Evolutionary conservation across 2,888 invertebrate species (phyloP), one percentile per base, ranked within the genome.

Genomic region (Lasioglossum morio): DNA sequence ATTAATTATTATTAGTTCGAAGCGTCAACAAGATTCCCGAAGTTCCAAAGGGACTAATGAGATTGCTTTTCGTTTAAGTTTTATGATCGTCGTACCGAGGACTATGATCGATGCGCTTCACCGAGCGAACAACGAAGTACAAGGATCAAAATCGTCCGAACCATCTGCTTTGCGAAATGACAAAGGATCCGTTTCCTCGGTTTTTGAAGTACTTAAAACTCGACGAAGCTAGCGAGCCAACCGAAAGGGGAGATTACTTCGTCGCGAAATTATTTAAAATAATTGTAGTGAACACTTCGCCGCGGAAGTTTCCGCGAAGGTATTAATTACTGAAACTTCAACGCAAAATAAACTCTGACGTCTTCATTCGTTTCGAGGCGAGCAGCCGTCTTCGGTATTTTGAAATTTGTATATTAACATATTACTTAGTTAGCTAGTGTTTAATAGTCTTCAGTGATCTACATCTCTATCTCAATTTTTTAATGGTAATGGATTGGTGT

Each of bases 21-120:
- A 66, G 30, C 63, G 5, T 40, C 57, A 48, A 63, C 40, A 53
- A 43, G 72, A 43, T 23, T 66, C 46, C 46, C 72, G 60, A 43
- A 79, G 40, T 70, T 77, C 70, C 73, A 48, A 48, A 63, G 81
- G 2, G 40, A 82, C 70, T 72, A 81, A 84, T 72, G 63, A 80
- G 19, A 82, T 74, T 73, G 75, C 46, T 66, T 79, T 72, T 75
- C 75, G 60, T 79, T 85, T 77, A 82, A 80, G 72, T 79, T 89
- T 84, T 37, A 69, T 70, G 79, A 66, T 69, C 63, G 77, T 81
- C 63, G 12, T 46, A 48, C 63, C 19, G 57, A 23, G 8, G 72
- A 86, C 77, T 75, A 83, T 84, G 82, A 89, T 83, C 73, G 82
- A 89, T 88, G 60, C 40, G 30, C 10, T 77, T 46, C 34, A 43